Percentiles rank a stretch among this genome's conserved stretches.
Conservation (phyloP, 1,140 invertebrate genomes). For the Bombyx mori region ASM3026992v2 NC_085119.1:9025501-9026000, state of each 20-base stretch:
- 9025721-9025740: conserved; percentile 54
- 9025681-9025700: conserved; percentile 37
- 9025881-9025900: conserved; percentile 45
- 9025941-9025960: conserved; percentile 41
- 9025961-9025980: conserved; percentile 38
- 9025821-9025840: conserved; percentile 32
- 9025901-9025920: conserved; percentile 51
- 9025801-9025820: conserved; percentile 15
- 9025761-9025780: conserved; percentile 41
- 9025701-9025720: conserved; percentile 47
- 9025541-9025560: conserved; percentile 48
- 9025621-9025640: conserved; percentile 37
- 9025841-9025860: conserved; percentile 41
- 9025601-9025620: conserved; percentile 39
- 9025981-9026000: conserved; percentile 35
- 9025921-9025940: conserved; percentile 39
- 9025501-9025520: conserved; percentile 34
- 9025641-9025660: conserved; percentile 54
- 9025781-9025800: conserved; percentile 14
- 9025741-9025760: conserved; percentile 44
- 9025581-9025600: conserved; percentile 38
- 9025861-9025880: conserved; percentile 59
- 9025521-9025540: conserved; percentile 45
- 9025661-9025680: conserved; percentile 48
- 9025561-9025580: conserved; percentile 35